These are phyloP conservation scores for Myotis lucifugus DNA, from an alignment of 2,113 vertebrate genomes.

Conservation along the genomic window DNA sequence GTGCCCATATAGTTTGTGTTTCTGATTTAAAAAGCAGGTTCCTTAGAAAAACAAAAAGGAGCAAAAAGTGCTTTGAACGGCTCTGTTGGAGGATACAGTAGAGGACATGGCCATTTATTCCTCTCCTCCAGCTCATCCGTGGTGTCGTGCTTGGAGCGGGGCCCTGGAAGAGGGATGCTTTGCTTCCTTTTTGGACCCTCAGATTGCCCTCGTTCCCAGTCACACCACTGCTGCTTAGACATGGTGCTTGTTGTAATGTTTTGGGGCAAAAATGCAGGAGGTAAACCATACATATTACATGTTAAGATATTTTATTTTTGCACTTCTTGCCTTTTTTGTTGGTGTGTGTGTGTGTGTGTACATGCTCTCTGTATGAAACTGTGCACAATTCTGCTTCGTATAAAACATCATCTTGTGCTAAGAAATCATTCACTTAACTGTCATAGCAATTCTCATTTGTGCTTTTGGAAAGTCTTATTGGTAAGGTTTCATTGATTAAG, in stretches of 20 bases:
- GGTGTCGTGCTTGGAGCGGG: not conserved
- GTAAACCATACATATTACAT: not conserved
- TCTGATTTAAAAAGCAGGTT: not conserved
- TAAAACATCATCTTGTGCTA: not conserved
- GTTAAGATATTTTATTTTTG: not conserved
- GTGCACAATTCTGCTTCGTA: not conserved
- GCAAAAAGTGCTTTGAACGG: not conserved
- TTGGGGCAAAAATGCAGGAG: not conserved
- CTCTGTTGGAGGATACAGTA: not conserved
- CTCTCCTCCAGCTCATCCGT: not conserved
- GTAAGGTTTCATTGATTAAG: conserved; percentile 46
- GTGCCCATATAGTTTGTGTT: not conserved
- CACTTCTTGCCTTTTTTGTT: not conserved
- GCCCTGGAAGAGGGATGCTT: not conserved
- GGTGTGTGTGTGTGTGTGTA: not conserved
- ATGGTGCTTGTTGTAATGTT: not conserved
- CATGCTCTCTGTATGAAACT: not conserved
- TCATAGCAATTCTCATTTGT: not conserved
- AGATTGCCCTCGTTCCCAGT: not conserved
- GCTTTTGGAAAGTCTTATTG: conserved; percentile 43
- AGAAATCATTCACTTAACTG: conserved; percentile 32
- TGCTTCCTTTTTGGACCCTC: not conserved
- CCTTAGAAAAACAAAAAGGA: conserved; percentile 34
- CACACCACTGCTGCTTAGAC: not conserved
- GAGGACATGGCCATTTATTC: not conserved